phyloP scores from a whole-genome alignment of 2,113 vertebrate species.

The Pygoscelis antarcticus region DNA sequence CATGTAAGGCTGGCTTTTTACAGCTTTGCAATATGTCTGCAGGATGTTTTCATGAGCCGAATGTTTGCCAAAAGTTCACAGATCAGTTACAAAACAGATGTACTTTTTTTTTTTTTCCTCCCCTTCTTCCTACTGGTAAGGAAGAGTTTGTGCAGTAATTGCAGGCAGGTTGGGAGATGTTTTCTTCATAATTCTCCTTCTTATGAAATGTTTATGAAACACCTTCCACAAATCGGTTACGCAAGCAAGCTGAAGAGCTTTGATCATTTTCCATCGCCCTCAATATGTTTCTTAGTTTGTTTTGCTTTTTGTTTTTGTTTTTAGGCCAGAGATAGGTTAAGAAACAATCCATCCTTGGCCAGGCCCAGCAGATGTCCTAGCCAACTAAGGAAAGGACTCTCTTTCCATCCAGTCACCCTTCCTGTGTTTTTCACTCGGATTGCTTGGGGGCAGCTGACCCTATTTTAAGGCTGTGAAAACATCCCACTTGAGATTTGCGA shows the following conservation, averaged over 20 bases:
- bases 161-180: conserved; percentile 84
- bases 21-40: conserved; percentile 46
- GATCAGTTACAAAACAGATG: conserved; percentile 78
- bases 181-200: conserved; percentile 80
- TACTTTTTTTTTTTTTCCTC: background rate
- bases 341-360: conserved; percentile 26
- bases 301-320: conserved; percentile 65
- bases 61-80: conserved; percentile 64
- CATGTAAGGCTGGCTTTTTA: background rate
- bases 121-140: conserved; percentile 71
- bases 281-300: conserved; percentile 71
- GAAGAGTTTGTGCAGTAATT: conserved; percentile 79
- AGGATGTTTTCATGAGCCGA: conserved; percentile 56
- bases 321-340: conserved; percentile 24
- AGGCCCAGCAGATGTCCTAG: background rate
- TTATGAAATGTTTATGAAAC: conserved; percentile 88
- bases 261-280: conserved; percentile 77
- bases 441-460: conserved; percentile 42
- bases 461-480: conserved; percentile 57
- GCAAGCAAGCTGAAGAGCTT: conserved; percentile 77
- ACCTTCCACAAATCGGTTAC: conserved; percentile 82
- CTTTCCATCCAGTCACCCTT: conserved; percentile 22
- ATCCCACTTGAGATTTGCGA: conserved; percentile 52
- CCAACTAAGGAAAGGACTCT: conserved; percentile 22
- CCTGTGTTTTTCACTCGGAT: background rate